Evolutionary conservation across 2,888 invertebrate genomes (phyloP), one percentile per base, ranked within the genome.

Genomic region (Camponotus fellah): DNA sequence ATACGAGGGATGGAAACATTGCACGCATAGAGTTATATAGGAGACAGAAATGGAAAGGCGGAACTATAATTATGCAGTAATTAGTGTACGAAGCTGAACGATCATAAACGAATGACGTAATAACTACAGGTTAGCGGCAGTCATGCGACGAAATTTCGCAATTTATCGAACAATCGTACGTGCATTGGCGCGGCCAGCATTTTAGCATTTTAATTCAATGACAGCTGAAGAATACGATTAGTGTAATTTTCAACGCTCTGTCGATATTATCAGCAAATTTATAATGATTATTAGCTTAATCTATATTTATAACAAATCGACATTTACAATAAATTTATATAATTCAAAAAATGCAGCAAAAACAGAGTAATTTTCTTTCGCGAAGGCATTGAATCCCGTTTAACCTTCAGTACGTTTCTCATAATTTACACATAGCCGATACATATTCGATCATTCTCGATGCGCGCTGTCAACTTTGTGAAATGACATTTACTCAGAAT

Each of bases 151-250:
- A 77, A 62, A 32, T 69, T 79, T 88, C 84, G 77, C 80, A 84
- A 87, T 83, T 86, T 84, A 84, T 86, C 83, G 87, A 83, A 86
- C 84, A 87, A 88, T 83, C 85, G 84, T 84, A 77, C 43, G 58
- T 53, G 8, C 53, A 53, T 85, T 65, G 83, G 56, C 80, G 66
- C 56, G 46, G 43, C 37, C 53, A 82, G 34, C 62, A 66, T 83
- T 89, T 83, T 85, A 83, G 80, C 76, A 77, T 26, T 26, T 26
- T 83, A 88, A 89, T 85, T 86, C 85, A 85, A 89, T 88, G 82
- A 49, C 62, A 53, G 56, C 40, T 5, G 2, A 49, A 49, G 65
- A 84, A 89, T 89, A 85, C 40, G 65, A 69, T 17, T 71, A 43
- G 43, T 56, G 46, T 12, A 71, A 79, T 53, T 76, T 82, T 65